Conservation (phyloP, 2,113 vertebrate species). For the Sorex fumeus region DNA sequence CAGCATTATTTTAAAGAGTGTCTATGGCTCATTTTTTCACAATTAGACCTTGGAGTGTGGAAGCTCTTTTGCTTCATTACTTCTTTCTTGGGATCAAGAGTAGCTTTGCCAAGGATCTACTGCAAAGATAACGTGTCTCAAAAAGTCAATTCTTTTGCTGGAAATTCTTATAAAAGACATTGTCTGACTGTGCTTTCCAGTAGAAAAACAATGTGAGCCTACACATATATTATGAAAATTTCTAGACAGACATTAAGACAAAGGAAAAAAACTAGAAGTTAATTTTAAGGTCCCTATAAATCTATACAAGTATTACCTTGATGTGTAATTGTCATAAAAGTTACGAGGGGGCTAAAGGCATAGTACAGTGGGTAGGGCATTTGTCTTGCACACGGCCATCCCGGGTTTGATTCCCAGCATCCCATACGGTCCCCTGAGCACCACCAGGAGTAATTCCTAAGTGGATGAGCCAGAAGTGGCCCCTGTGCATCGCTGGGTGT, state of each 20-base stretch:
- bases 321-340: neutral
- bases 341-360: too few relatives aligned
- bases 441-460: too few relatives aligned
- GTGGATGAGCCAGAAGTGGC: too few relatives aligned
- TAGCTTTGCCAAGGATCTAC: neutral
- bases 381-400: too few relatives aligned
- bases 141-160: neutral
- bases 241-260: conserved; percentile 40
- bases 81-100: neutral
- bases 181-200: neutral
- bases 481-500: too few relatives aligned
- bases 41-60: neutral
- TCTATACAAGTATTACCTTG: neutral
- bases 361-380: too few relatives aligned
- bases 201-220: neutral
- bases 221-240: neutral
- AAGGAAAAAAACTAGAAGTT: neutral
- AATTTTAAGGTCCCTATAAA: neutral
- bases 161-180: conserved; percentile 17
- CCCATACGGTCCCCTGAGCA: too few relatives aligned
- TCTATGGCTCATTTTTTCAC: neutral
- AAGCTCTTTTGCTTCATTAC: neutral
- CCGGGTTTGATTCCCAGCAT: too few relatives aligned
- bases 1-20: neutral
- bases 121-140: neutral